Evolutionary conservation across 2,888 invertebrate species (phyloP).

Genomic region (Lasioglossum malachurum): DNA sequence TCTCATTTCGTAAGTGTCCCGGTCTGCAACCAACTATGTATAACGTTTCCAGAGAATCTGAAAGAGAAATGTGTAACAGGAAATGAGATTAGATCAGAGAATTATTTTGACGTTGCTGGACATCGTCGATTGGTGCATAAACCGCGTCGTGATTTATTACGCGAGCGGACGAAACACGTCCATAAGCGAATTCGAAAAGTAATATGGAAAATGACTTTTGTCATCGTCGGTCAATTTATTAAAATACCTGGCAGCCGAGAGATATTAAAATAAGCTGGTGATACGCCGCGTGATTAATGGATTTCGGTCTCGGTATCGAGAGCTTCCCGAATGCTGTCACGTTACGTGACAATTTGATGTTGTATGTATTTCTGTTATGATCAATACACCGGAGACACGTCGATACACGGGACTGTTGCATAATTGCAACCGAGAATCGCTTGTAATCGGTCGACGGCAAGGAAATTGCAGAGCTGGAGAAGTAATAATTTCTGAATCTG

Average conservation of each 20-base stretch:
- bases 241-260: background rate
- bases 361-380: background rate
- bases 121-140: background rate
- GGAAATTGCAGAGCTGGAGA: background rate
- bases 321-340: background rate
- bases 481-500: no score
- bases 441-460: background rate
- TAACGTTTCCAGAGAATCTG: no score
- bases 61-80: no score
- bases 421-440: background rate
- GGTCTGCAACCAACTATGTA: no score
- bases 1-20: no score
- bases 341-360: background rate
- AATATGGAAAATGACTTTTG: slow-evolving; percentile 7
- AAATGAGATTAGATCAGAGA: background rate
- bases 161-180: background rate
- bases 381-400: background rate
- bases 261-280: background rate
- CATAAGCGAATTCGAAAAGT: background rate
- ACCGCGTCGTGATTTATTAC: background rate
- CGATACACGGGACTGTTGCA: background rate
- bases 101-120: background rate
- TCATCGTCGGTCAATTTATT: slow-evolving; percentile 15
- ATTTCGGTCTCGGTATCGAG: background rate
- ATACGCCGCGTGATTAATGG: slow-evolving; percentile 1